Percentiles rank a stretch among this genome's conserved stretches.
phyloP scores from a whole-genome alignment of 2,888 invertebrate genomes.

The Myopa testacea region DNA sequence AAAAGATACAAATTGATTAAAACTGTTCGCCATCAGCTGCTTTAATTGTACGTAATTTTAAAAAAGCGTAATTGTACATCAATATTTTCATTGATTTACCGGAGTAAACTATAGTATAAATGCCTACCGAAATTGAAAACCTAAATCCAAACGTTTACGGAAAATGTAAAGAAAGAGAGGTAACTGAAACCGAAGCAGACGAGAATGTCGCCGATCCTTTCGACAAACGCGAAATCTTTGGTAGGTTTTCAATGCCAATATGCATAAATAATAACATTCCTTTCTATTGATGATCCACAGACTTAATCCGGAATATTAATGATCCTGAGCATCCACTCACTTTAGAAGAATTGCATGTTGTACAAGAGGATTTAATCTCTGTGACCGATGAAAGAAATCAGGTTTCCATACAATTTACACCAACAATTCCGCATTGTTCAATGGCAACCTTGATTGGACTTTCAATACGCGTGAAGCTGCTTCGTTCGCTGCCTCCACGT shows the following conservation, averaged over 20 bases:
- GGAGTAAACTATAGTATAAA: conserved; percentile 43
- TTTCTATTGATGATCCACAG: conserved; percentile 66
- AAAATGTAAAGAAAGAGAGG: conserved; percentile 77
- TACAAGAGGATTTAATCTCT: conserved; percentile 83
- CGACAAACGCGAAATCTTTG: conserved; percentile 90
- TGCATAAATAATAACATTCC: background rate
- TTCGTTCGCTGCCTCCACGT: conserved; percentile 84
- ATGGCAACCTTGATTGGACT: conserved; percentile 95
- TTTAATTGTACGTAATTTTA: background rate
- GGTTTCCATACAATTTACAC: conserved; percentile 88
- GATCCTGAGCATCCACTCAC: conserved; percentile 98
- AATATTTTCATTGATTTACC: no score
- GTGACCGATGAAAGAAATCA: conserved; percentile 80
- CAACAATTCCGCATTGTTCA: conserved; percentile 98
- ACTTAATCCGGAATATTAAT: conserved; percentile 91
- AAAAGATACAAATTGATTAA: background rate
- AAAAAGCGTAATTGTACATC: no score
- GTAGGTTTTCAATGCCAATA: conserved; percentile 67
- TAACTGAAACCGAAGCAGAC: conserved; percentile 79
- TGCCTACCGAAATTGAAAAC: conserved; percentile 77
- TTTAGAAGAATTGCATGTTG: conserved; percentile 93
- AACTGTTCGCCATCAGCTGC: background rate
- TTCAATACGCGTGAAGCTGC: conserved; percentile 90
- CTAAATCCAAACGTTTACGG: conserved; percentile 87
- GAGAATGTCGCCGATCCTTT: conserved; percentile 83